Conservation (phyloP, 1,140 invertebrate species). For the Drosophila auraria region DNA sequence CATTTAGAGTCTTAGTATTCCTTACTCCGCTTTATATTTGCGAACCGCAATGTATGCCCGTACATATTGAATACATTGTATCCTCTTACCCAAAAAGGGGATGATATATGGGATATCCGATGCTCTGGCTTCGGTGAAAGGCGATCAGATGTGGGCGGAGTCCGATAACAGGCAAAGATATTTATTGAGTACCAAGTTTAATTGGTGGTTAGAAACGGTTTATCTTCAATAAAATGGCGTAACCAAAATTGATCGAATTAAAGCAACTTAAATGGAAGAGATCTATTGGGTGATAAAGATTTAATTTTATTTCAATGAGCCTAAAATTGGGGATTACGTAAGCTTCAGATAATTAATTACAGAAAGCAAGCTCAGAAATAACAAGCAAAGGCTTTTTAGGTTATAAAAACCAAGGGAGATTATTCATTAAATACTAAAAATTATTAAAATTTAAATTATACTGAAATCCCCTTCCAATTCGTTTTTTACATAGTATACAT, state of each 20-base stretch:
- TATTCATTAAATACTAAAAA: not conserved
- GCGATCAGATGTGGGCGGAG: constrained; percentile 45
- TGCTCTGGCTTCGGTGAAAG: constrained; percentile 54
- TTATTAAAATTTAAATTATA: not conserved
- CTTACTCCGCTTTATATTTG: not conserved
- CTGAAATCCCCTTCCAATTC: not conserved
- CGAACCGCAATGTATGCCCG: constrained; percentile 19
- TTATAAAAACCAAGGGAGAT: not conserved
- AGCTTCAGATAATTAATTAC: not conserved
- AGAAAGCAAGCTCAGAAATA: not conserved
- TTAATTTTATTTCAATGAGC: constrained; percentile 14
- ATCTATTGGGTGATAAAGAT: constrained; percentile 31
- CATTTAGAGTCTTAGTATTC: not conserved
- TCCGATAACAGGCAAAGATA: constrained; percentile 39
- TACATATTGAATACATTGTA: constrained; percentile 34
- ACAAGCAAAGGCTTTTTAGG: too few relatives aligned
- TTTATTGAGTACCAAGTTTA: constrained; percentile 36
- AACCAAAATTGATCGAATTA: constrained; percentile 23
- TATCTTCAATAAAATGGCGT: constrained; percentile 33
- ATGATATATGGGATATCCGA: constrained; percentile 54
- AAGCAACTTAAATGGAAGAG: constrained; percentile 6
- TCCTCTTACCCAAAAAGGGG: constrained; percentile 26
- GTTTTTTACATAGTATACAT: not conserved
- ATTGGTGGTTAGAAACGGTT: constrained; percentile 44
- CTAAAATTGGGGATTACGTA: constrained; percentile 14